Conservation (phyloP, 2,888 invertebrate genomes). For the Athalia rosae region DNA sequence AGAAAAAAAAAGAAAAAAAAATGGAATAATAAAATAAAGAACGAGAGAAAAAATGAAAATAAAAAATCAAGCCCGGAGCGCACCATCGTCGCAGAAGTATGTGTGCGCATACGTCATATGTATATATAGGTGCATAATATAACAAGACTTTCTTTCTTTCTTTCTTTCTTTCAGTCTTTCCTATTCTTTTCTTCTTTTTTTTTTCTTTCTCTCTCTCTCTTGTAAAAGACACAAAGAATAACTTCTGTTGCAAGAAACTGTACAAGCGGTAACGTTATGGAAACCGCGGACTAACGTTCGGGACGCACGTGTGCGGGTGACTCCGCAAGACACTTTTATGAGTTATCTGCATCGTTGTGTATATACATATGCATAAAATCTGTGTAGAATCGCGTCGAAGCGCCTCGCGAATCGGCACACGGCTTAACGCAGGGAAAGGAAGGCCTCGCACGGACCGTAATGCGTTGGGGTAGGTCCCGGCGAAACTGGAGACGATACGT, state of each 20-base stretch:
- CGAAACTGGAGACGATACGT: constrained; percentile 39
- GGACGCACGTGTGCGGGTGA: constrained; percentile 5
- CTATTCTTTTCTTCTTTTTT: too few relatives aligned
- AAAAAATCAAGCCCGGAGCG: constrained; percentile 16
- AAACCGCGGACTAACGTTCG: background rate
- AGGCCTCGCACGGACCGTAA: too few relatives aligned
- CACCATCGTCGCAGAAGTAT: background rate
- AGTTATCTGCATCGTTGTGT: background rate
- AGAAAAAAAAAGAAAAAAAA: constrained; percentile 50
- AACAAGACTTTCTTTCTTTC: too few relatives aligned
- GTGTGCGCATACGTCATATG: background rate
- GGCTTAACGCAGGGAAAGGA: too few relatives aligned
- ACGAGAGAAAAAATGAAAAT: background rate
- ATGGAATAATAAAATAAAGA: constrained; percentile 19
- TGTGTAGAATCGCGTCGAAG: background rate
- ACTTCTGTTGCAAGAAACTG: too few relatives aligned
- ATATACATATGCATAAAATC: background rate
- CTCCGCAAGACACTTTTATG: background rate
- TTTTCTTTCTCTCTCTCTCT: too few relatives aligned
- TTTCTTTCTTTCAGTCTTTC: too few relatives aligned
- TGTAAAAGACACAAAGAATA: too few relatives aligned
- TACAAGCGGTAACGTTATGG: too few relatives aligned
- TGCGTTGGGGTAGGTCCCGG: constrained; percentile 41
- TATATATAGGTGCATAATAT: background rate
- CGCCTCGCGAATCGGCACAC: background rate